Percentiles rank a stretch among this genome's conserved stretches.
Evolutionary conservation across 2,113 vertebrate genomes (phyloP).

Genomic region (Lamprotornis superbus): DNA sequence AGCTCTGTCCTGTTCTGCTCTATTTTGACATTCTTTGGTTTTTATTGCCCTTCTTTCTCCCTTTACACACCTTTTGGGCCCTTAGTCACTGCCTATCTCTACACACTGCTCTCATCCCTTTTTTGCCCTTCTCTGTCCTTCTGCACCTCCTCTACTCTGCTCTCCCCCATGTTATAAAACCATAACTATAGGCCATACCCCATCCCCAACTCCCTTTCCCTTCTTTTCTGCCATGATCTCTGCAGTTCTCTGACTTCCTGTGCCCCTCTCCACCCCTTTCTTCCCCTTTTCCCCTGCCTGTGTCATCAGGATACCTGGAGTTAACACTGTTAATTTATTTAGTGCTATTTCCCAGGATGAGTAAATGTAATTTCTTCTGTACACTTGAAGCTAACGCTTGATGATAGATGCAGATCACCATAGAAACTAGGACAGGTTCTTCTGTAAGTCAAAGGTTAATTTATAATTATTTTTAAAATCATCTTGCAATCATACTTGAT

Average conservation of each 20-base stretch:
- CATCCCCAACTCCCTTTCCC: neutral
- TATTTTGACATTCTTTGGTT: neutral
- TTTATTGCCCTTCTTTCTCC: neutral
- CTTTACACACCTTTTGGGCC: neutral
- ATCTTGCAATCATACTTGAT: neutral
- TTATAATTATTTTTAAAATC: constrained; percentile 8
- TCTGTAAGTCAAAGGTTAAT: constrained; percentile 57
- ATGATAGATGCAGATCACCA: constrained; percentile 50
- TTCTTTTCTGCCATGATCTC: neutral
- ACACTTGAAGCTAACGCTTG: neutral
- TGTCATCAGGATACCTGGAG: neutral
- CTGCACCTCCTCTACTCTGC: neutral
- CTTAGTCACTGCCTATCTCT: neutral
- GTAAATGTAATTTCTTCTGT: constrained; percentile 31
- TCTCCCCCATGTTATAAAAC: neutral
- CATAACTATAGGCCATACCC: neutral
- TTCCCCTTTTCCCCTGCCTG: neutral
- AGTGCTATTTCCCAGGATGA: neutral
- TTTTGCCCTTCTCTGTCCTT: neutral
- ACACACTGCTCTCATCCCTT: neutral
- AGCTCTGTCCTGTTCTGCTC: neutral
- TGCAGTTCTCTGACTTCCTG: neutral
- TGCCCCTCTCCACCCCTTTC: neutral
- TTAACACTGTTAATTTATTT: constrained; percentile 42
- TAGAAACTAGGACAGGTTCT: constrained; percentile 61